These are phyloP conservation scores for Zygothrica quintamaculata DNA, from an alignment of 2,888 invertebrate species.

Conservation along the genomic window DNA sequence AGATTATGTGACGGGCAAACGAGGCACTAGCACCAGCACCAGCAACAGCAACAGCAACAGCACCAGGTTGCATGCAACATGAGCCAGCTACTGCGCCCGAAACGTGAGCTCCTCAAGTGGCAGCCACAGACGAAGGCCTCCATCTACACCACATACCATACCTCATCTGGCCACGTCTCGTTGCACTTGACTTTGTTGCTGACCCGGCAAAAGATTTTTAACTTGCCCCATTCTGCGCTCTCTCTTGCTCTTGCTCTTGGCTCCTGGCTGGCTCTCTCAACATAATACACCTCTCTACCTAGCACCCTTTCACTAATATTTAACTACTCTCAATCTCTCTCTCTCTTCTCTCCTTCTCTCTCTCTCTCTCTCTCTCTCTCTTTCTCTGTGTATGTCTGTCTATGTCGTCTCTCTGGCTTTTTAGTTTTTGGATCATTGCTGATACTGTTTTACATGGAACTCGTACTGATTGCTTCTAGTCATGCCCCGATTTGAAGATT, in stretches of 20 bases:
- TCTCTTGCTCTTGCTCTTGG: background rate
- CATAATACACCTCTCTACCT: background rate
- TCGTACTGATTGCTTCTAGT: conserved; percentile 83
- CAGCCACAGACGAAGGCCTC: no score
- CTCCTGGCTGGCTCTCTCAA: background rate
- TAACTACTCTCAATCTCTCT: background rate
- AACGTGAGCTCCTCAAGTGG: conserved; percentile 49
- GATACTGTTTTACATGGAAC: conserved; percentile 83
- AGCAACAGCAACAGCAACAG: no score
- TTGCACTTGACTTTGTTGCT: conserved; percentile 77
- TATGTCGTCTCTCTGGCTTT: conserved; percentile 8
- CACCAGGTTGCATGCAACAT: conserved; percentile 68
- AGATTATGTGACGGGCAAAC: conserved; percentile 78
- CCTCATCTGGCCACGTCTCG: conserved; percentile 32
- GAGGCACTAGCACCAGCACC: no score
- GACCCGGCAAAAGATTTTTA: conserved; percentile 70
- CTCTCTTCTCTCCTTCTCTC: conserved; percentile 16
- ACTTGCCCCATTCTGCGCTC: conserved; percentile 38
- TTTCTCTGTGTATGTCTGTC: no score
- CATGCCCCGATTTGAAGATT: conserved; percentile 82
- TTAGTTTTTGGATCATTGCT: conserved; percentile 40
- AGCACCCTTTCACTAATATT: background rate
- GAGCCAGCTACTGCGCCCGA: conserved; percentile 48
- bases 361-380: conserved; percentile 14
- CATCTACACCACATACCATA: conserved; percentile 5